Percentiles rank a stretch among this genome's conserved stretches.
These are phyloP conservation scores for Aspiorhynchus laticeps DNA, from an alignment of 2,113 vertebrate genomes.

Conservation along the genomic window DNA sequence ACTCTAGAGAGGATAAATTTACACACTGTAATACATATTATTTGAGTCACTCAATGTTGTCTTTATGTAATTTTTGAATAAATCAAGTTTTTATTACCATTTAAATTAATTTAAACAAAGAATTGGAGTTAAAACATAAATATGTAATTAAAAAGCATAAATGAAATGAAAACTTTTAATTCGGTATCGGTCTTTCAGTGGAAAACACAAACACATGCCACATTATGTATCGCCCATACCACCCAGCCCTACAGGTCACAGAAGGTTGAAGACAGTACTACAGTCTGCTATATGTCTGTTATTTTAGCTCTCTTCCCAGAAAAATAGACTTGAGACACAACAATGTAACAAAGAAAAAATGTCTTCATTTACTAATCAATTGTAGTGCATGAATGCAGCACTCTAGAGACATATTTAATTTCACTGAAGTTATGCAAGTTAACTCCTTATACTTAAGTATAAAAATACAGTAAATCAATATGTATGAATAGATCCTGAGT, in stretches of 20 bases:
- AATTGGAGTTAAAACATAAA: too few species aligned
- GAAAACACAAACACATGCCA: not conserved
- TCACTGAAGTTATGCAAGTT: not conserved
- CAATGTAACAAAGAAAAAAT: not conserved
- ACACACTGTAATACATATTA: too few species aligned
- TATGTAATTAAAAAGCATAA: too few species aligned
- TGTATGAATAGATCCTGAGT: not conserved
- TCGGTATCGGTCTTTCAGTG: too few species aligned
- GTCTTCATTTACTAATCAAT: not conserved
- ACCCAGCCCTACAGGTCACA: not conserved
- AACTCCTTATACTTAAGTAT: not conserved
- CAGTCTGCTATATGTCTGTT: not conserved
- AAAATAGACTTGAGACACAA: not conserved
- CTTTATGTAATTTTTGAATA: too few species aligned
- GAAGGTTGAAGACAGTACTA: not conserved
- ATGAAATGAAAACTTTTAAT: too few species aligned
- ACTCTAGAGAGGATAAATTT: too few species aligned
- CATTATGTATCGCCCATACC: too few species aligned
- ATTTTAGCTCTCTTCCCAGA: not conserved
- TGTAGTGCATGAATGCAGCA: not conserved
- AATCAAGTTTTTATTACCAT: too few species aligned
- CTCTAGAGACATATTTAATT: not conserved
- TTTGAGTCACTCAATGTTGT: too few species aligned
- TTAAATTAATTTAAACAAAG: too few species aligned
- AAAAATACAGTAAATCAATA: conserved; percentile 14